phyloP scores from a whole-genome alignment of 35 echinoderm and acorn worm species.

The Apostichopus japonicus region DNA sequence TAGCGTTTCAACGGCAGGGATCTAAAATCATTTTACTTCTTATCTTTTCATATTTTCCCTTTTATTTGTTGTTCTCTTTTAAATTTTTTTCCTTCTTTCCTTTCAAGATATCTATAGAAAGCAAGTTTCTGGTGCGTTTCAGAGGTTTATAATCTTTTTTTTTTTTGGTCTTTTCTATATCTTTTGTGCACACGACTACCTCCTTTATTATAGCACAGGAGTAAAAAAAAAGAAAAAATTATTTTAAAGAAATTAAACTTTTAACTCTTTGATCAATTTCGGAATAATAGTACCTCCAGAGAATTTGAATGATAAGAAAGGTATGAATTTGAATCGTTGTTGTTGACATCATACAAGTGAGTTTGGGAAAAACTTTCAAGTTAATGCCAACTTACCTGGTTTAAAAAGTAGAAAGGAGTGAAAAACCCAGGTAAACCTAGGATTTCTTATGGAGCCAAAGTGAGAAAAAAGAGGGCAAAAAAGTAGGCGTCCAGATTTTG shows the following conservation, averaged over 20 bases:
- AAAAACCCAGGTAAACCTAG: no score
- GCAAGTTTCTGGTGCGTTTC: background rate
- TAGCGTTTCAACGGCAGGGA: slow-evolving; percentile 14
- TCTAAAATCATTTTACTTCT: slow-evolving; percentile 27
- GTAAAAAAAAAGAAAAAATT: background rate
- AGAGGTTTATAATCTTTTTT: background rate
- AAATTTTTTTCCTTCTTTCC: background rate
- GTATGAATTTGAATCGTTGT: no score
- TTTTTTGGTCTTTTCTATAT: slow-evolving; percentile 1
- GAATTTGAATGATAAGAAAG: no score
- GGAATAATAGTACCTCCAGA: no score
- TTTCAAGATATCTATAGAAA: slow-evolving; percentile 50
- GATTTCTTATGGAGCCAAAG: no score
- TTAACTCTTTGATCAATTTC: background rate
- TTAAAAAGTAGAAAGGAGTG: no score
- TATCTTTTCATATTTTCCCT: background rate
- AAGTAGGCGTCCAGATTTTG: no score
- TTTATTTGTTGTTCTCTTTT: background rate
- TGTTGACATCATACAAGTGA: no score
- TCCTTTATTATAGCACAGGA: background rate
- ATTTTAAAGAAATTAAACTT: background rate
- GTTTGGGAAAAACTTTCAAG: no score
- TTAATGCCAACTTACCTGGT: no score
- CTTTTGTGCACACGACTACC: background rate
- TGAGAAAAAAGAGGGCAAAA: no score